Evolutionary conservation across 2,797 vertebrate species (phyloP), one percentile per base, ranked within the genome.

Genomic region (Mormyrus hasselquistii): DNA sequence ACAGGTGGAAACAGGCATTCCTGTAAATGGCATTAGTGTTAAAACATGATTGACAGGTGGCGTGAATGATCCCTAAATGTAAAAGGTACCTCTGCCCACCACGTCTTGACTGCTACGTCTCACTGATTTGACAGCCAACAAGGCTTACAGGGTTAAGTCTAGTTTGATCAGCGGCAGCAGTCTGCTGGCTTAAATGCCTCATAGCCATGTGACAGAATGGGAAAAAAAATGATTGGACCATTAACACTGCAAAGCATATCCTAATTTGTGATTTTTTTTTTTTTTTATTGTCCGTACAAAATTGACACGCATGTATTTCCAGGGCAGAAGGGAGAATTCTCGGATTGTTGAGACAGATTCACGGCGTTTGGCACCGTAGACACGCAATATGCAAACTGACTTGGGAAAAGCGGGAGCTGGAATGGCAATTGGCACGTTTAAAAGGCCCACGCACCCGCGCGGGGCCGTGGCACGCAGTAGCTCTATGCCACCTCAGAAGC

Each of bases 11-110:
- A 83, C 34, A 83, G 52, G 41, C 38, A 34, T 88, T 83, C 73
- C 53, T 88, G 73, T 59, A 88, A 82, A 83, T 59, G 1, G 19
- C 52, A 83, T 57, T 83, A 88, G 87, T 96, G 94, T 95, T 95
- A 96, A 93, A 93, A 95, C 94, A 95, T 95, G 94, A 95, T 95
- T 95, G 95, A 95, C 94, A 95, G 92, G 95, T 95, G 93, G 93
- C 91, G 90, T 89, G 93, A 93, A 93, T 95, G 95, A 96, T 95
- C 94, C 93, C 92, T 93, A 92, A 93, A 94, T 96, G 95, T 96
- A 96, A 95, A 95, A 95, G 94, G 94, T 9, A 76, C n/a, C 19
- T 44, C 19, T 53, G 29, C 4, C 38, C 88, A 25, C 50, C 55
- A 83, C 4, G n/a, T 59, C 38, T 38, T 29, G 50, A 94, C 92